Conservation (phyloP, 2,797 vertebrate genomes). For the Falco naumanni region DNA sequence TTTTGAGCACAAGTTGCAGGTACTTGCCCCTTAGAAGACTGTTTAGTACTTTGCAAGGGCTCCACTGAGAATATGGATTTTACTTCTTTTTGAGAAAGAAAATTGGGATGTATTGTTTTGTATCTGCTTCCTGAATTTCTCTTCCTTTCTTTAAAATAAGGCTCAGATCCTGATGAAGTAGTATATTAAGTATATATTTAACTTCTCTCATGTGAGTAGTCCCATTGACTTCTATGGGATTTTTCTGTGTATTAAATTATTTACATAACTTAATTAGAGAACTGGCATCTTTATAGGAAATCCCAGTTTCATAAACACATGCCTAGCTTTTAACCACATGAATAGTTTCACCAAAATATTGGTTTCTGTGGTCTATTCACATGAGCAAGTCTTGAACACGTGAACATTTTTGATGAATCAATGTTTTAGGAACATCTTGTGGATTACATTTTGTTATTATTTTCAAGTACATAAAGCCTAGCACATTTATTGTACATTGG, state of each 20-base stretch:
- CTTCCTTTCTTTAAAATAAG: not conserved
- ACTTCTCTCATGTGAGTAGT: not conserved
- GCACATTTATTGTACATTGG: constrained; percentile 19
- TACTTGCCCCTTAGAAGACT: not conserved
- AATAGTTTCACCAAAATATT: not conserved
- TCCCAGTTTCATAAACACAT: not conserved
- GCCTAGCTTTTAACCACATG: not conserved
- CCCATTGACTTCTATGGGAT: not conserved
- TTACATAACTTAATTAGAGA: not conserved
- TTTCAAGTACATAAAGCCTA: constrained; percentile 41
- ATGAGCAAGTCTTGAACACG: not conserved
- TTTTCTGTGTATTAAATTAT: not conserved
- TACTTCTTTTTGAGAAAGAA: constrained; percentile 5
- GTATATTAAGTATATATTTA: not conserved
- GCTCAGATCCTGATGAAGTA: not conserved
- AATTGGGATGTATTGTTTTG: not conserved
- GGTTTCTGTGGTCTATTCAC: not conserved
- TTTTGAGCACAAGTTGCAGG: not conserved
- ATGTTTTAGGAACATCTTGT: not conserved
- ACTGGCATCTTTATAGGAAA: not conserved
- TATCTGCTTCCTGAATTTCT: not conserved
- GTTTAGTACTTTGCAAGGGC: not conserved
- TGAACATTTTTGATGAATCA: not conserved
- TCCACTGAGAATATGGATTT: constrained; percentile 6
- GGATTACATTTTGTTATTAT: constrained; percentile 37